phyloP scores from a whole-genome alignment of 1,140 invertebrate genomes.

The Drosophila parabipectinata region DNA sequence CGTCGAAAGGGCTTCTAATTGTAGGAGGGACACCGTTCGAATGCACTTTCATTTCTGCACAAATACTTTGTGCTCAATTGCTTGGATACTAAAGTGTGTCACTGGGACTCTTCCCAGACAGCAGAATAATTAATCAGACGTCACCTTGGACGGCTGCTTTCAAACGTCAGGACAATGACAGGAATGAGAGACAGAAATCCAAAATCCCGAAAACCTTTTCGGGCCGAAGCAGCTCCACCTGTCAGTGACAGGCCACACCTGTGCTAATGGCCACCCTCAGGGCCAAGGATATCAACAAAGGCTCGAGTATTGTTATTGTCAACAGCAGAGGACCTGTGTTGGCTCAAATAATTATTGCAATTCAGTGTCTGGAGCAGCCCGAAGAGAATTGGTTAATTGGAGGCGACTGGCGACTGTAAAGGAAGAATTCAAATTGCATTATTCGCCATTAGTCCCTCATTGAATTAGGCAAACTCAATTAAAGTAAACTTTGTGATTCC shows the following conservation, averaged over 20 bases:
- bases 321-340: slow-evolving; percentile 35
- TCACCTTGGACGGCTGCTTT: slow-evolving; percentile 47
- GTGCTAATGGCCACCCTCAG: slow-evolving; percentile 34
- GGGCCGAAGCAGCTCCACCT: slow-evolving; percentile 15
- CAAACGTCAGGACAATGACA: slow-evolving; percentile 51
- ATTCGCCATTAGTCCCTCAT: slow-evolving; percentile 54
- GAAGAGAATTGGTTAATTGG: slow-evolving; percentile 63
- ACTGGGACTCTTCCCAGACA: slow-evolving; percentile 1
- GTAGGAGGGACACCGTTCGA: slow-evolving; percentile 38
- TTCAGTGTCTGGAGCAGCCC: not conserved
- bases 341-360: slow-evolving; percentile 51
- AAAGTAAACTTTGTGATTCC: slow-evolving; percentile 38
- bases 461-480: slow-evolving; percentile 46
- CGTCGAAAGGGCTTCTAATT: slow-evolving; percentile 30
- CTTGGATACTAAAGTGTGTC: slow-evolving; percentile 21
- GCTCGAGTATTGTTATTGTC: slow-evolving; percentile 38
- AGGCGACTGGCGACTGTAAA: slow-evolving; percentile 12
- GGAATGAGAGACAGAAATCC: not conserved
- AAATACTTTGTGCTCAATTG: slow-evolving; percentile 17
- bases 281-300: slow-evolving; percentile 17
- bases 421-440: slow-evolving; percentile 70
- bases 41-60: slow-evolving; percentile 43
- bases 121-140: slow-evolving; percentile 8
- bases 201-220: slow-evolving; percentile 44
- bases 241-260: slow-evolving; percentile 69